Conservation (phyloP, 2,888 invertebrate genomes). For the Thecophora atra region DNA sequence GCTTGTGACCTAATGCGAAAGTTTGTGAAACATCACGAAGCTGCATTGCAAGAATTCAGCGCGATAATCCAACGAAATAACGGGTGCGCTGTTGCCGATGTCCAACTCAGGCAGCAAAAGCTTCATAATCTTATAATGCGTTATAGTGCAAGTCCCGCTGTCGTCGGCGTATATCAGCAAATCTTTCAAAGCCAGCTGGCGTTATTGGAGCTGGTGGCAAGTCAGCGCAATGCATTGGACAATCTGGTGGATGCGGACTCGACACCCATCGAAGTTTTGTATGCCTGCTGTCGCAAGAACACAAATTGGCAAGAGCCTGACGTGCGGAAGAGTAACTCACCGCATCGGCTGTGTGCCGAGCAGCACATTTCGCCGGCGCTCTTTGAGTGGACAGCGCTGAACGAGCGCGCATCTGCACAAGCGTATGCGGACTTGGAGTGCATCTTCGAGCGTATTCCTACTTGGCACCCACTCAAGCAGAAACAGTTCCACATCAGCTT, state of each 20-base stretch:
- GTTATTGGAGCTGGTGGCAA: slow-evolving; percentile 55
- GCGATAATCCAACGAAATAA: slow-evolving; percentile 52
- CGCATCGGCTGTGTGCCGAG: slow-evolving; percentile 59
- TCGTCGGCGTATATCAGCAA: slow-evolving; percentile 57
- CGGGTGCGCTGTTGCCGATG: slow-evolving; percentile 41
- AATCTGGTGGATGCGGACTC: slow-evolving; percentile 49
- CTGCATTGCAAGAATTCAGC: slow-evolving; percentile 68
- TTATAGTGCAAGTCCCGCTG: slow-evolving; percentile 48
- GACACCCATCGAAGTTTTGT: slow-evolving; percentile 60
- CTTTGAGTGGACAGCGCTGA: slow-evolving; percentile 77
- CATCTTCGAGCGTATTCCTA: slow-evolving; percentile 59
- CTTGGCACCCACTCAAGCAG: slow-evolving; percentile 62
- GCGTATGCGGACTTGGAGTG: slow-evolving; percentile 62
- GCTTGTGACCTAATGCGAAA: slow-evolving; percentile 78
- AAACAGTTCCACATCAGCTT: slow-evolving; percentile 65
- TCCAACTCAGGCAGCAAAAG: slow-evolving; percentile 57
- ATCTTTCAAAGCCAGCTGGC: slow-evolving; percentile 56
- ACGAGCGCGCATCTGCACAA: slow-evolving; percentile 65
- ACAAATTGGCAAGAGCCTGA: slow-evolving; percentile 62
- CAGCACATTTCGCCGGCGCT: slow-evolving; percentile 70
- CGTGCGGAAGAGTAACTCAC: slow-evolving; percentile 52
- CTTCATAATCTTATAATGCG: slow-evolving; percentile 53
- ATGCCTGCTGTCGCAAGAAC: slow-evolving; percentile 58
- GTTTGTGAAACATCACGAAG: slow-evolving; percentile 74
- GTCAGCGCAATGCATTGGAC: slow-evolving; percentile 47